Evolutionary conservation across 1,140 invertebrate species (phyloP), one percentile per base, ranked within the genome.

Genomic region (Cherax destructor): DNA sequence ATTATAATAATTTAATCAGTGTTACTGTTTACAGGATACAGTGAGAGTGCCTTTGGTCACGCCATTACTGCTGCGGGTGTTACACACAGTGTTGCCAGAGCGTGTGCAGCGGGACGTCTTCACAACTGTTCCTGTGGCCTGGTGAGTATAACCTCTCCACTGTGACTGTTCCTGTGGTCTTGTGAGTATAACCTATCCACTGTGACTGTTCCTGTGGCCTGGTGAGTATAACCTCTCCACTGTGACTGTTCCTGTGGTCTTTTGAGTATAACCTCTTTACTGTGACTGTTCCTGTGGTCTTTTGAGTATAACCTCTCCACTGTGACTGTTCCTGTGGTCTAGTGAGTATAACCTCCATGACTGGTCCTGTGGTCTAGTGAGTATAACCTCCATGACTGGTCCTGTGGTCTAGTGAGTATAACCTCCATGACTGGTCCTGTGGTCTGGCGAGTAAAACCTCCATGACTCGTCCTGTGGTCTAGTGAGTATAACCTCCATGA

Each of bases 1-100:
- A 41, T 41, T 41, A 41, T 41, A 41, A 41, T 41, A 41, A 41
- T 3, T 83, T 21, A n/a, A 18, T 41, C 30, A 41, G 30, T 41
- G 30, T 41, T 41, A 41, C 30, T 41, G 30, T 41, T 84, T 49
- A 18, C 88, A 90, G 88, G 88, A 21, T 91, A 78, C 83, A 91
- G 98, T 94, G 99, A 99, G 94, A 98, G 98, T 24, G 98, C 98
- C 50, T 99, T 99, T 95, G 98, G 99, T 92, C 99, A 99, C 95
- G 98, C 98, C 30, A 97, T 99, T 91, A 99, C 98, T 21, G 98
- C 97, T 94, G 98, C 98, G 0, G 98, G 98, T 0, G 98, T 99
- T 77, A 98, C 98, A 78, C 98, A 99, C 94, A 97, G 98, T 3
- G 97, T 99, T 86, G 97, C 98, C 0, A 96, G 98, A 69, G 98